Percentiles rank a stretch among this genome's conserved stretches.
phyloP scores from a whole-genome alignment of 92 coral and sea anemone species.

The Metridium senile region DNA sequence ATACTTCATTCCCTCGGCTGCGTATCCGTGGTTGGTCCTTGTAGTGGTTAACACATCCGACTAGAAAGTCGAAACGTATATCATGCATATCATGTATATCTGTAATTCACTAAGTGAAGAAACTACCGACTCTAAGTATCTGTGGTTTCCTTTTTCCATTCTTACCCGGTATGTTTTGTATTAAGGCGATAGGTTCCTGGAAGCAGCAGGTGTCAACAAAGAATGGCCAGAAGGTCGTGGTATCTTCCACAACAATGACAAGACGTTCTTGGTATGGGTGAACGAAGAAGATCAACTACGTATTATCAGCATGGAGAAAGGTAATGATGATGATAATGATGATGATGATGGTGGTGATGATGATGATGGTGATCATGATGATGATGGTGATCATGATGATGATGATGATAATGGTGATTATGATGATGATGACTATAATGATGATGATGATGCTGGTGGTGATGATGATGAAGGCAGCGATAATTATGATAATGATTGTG shows the following conservation, averaged over 20 bases:
- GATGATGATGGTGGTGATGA: neutral
- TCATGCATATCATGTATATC: too few relatives aligned
- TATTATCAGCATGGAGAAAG: slow-evolving; percentile 88
- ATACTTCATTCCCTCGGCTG: too few relatives aligned
- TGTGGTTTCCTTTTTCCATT: neutral
- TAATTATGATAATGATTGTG: neutral
- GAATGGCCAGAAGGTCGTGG: slow-evolving; percentile 98
- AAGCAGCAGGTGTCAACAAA: slow-evolving; percentile 78
- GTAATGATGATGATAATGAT: neutral
- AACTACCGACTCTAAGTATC: neutral
- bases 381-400: neutral
- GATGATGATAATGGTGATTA: neutral
- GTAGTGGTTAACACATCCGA: too few relatives aligned
- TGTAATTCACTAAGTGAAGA: too few relatives aligned
- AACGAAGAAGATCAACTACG: slow-evolving; percentile 95
- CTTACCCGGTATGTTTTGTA: neutral
- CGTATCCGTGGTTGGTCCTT: too few relatives aligned
- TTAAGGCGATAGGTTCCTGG: slow-evolving; percentile 71
- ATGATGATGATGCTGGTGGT: neutral
- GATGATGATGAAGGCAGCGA: neutral
- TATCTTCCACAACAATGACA: slow-evolving; percentile 85
- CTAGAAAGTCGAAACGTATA: too few relatives aligned
- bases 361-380: neutral
- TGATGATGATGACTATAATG: slow-evolving; percentile 13
- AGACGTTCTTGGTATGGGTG: slow-evolving; percentile 94